Evolutionary conservation across 2,113 vertebrate genomes (phyloP).

Genomic region (Fregetta grallaria): DNA sequence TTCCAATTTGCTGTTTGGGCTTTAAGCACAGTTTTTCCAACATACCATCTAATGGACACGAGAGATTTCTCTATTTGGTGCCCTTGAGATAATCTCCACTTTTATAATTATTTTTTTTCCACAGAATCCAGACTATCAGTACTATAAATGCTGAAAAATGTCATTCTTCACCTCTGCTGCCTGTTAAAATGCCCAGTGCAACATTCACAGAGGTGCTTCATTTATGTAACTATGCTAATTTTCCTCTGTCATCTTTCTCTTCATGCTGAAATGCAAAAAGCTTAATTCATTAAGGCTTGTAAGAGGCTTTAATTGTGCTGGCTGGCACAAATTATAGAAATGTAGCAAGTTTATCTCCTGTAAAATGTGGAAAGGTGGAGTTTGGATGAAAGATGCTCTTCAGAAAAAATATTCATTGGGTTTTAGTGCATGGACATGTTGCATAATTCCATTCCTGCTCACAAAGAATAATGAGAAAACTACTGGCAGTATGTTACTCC

Average conservation of each 20-base stretch:
- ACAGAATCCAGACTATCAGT: neutral
- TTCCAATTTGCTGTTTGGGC: neutral
- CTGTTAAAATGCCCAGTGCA: neutral
- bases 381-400: neutral
- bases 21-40: neutral
- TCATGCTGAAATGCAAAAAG: slow-evolving; percentile 17
- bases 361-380: neutral
- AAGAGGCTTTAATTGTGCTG: neutral
- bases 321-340: neutral
- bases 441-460: neutral
- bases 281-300: slow-evolving; percentile 18
- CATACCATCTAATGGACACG: neutral
- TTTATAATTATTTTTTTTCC: neutral
- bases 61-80: neutral
- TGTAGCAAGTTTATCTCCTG: neutral
- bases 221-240: slow-evolving; percentile 7
- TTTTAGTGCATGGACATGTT: neutral
- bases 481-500: neutral
- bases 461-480: slow-evolving; percentile 1
- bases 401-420: neutral
- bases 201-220: neutral
- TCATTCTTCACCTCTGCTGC: neutral
- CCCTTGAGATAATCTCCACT: neutral
- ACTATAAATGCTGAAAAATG: neutral
- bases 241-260: slow-evolving; percentile 15